These are phyloP conservation scores for Lasioglossum pauxillum DNA, from an alignment of 2,888 invertebrate genomes.

Conservation along the genomic window DNA sequence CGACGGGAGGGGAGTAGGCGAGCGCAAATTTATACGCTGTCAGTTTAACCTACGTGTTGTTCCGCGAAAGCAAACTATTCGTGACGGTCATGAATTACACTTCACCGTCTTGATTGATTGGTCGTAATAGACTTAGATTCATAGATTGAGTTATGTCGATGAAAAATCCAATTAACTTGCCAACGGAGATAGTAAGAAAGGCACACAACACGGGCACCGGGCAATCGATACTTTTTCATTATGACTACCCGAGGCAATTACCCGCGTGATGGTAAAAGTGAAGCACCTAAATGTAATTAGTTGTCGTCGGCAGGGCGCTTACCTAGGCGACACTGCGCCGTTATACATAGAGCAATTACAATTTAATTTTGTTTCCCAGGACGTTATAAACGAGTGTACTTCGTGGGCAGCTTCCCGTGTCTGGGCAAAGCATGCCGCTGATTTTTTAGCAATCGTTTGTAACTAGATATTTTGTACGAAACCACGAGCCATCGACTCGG, in stretches of 20 bases:
- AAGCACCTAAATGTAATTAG: slow-evolving; percentile 76
- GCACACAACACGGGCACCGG: slow-evolving; percentile 36
- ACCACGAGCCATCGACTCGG: background rate
- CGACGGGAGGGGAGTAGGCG: background rate
- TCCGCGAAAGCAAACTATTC: background rate
- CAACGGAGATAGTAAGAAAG: slow-evolving; percentile 16
- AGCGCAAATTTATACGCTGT: slow-evolving; percentile 21
- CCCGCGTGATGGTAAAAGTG: slow-evolving; percentile 71
- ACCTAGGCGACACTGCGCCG: slow-evolving; percentile 68
- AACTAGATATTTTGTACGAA: slow-evolving; percentile 52
- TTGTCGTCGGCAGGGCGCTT: slow-evolving; percentile 72
- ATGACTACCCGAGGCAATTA: slow-evolving; percentile 72
- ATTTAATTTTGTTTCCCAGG: slow-evolving; percentile 75
- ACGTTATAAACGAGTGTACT: slow-evolving; percentile 75
- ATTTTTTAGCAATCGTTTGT: slow-evolving; percentile 66
- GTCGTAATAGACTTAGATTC: slow-evolving; percentile 33
- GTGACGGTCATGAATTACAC: slow-evolving; percentile 15
- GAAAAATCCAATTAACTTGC: slow-evolving; percentile 25
- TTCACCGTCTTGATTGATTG: slow-evolving; percentile 15
- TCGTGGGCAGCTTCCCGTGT: slow-evolving; percentile 67
- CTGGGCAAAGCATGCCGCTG: slow-evolving; percentile 57
- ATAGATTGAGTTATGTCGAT: slow-evolving; percentile 30
- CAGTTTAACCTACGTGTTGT: background rate
- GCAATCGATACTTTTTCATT: slow-evolving; percentile 74
- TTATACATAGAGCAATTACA: slow-evolving; percentile 74